phyloP scores from a whole-genome alignment of 2,888 invertebrate species.

The Cheilosia vulpina region DNA sequence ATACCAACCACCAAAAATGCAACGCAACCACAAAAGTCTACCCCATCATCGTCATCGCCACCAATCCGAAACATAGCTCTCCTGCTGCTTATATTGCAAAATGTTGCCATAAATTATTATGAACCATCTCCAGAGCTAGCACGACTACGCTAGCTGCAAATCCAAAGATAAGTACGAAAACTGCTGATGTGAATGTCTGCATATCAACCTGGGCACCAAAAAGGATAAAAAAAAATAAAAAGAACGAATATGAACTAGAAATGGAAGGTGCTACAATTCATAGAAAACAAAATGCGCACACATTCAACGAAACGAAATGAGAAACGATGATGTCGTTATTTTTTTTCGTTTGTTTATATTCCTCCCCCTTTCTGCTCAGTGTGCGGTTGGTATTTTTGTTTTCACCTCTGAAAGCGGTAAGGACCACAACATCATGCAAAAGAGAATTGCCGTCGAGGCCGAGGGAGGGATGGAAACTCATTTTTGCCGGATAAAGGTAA shows the following conservation, averaged over 20 bases:
- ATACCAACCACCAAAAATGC: slow-evolving; percentile 55
- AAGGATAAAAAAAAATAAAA: slow-evolving; percentile 45
- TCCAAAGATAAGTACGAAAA: slow-evolving; percentile 85
- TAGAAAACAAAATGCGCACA: slow-evolving; percentile 63
- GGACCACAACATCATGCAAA: slow-evolving; percentile 68
- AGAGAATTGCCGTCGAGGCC: slow-evolving; percentile 14
- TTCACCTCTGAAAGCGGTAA: slow-evolving; percentile 69
- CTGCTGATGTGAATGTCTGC: slow-evolving; percentile 86
- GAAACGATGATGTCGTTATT: slow-evolving; percentile 67
- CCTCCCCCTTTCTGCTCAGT: not conserved
- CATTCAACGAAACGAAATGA: slow-evolving; percentile 55
- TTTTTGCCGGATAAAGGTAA: slow-evolving; percentile 70
- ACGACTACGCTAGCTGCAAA: slow-evolving; percentile 81
- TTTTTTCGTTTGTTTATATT: slow-evolving; percentile 9
- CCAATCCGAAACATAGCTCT: slow-evolving; percentile 62
- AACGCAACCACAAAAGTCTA: slow-evolving; percentile 64
- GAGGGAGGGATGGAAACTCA: slow-evolving; percentile 63
- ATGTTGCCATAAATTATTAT: slow-evolving; percentile 78
- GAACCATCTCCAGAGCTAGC: slow-evolving; percentile 79
- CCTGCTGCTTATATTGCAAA: slow-evolving; percentile 74
- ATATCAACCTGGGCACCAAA: slow-evolving; percentile 84
- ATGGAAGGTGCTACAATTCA: slow-evolving; percentile 71
- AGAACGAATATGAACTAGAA: slow-evolving; percentile 53
- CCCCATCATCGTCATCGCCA: slow-evolving; percentile 54
- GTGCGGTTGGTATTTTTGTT: slow-evolving; percentile 46